Evolutionary conservation across 2,113 vertebrate genomes (phyloP).

Genomic region (Colius striatus): DNA sequence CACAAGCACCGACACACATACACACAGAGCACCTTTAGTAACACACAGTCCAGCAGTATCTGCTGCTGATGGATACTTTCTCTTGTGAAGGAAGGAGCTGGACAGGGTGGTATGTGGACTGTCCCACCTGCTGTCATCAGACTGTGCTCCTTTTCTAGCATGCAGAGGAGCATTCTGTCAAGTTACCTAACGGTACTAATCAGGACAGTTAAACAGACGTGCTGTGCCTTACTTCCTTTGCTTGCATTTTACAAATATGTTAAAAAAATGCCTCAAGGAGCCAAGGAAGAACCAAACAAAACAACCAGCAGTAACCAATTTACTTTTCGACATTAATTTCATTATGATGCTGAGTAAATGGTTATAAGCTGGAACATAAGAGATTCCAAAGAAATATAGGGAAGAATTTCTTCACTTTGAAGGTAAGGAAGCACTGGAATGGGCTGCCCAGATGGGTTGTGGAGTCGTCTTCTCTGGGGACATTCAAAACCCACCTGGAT

Average conservation of each 20-base stretch:
- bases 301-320: not conserved
- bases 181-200: not conserved
- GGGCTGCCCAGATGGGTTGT: too few relatives aligned
- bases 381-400: too few relatives aligned
- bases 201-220: not conserved
- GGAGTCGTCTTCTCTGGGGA: too few relatives aligned
- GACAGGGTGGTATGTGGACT: not conserved
- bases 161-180: not conserved
- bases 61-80: not conserved
- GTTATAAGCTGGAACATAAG: too few relatives aligned
- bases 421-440: too few relatives aligned
- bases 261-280: not conserved
- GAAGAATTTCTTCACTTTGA: too few relatives aligned
- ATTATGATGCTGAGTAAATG: not conserved
- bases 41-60: not conserved
- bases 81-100: not conserved
- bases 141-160: not conserved
- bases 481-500: too few relatives aligned
- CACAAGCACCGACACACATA: not conserved
- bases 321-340: conserved; percentile 25
- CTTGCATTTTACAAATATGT: not conserved
- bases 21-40: too few relatives aligned
- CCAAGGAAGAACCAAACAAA: not conserved
- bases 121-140: not conserved
- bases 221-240: not conserved